Conservation (phyloP, 2,113 vertebrate genomes). For the Saccopteryx leptura region DNA sequence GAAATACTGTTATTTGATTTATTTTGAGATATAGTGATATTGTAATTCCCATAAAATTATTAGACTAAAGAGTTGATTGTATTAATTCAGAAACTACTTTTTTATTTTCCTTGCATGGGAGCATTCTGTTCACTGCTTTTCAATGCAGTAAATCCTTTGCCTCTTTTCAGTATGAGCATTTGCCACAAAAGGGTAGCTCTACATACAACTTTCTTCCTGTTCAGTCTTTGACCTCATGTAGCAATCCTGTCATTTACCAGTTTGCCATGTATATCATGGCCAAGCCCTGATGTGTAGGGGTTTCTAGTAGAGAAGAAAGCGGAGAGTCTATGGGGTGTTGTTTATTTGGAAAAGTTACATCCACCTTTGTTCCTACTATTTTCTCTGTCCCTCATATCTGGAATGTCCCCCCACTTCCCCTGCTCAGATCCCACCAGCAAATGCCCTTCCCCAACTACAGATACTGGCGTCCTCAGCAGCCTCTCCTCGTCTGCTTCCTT, state of each 20-base stretch:
- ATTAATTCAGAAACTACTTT: slow-evolving; percentile 5
- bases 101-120: not conserved
- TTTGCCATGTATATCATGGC: not conserved
- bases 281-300: not conserved
- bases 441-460: not conserved
- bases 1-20: not conserved
- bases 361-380: not conserved
- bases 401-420: not conserved
- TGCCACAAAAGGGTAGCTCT: not conserved
- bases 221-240: not conserved
- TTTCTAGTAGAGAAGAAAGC: not conserved
- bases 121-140: not conserved
- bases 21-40: not conserved
- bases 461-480: not conserved
- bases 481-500: not conserved
- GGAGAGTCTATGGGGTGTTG: not conserved
- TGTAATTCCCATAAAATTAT: slow-evolving; percentile 8
- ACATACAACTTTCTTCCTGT: not conserved
- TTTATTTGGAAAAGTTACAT: not conserved
- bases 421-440: not conserved
- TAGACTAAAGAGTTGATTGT: not conserved
- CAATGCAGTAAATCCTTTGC: not conserved
- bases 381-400: not conserved
- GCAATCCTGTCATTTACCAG: not conserved
- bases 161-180: not conserved